Conservation (phyloP, 2,113 vertebrate genomes). For the Chroicocephalus ridibundus region DNA sequence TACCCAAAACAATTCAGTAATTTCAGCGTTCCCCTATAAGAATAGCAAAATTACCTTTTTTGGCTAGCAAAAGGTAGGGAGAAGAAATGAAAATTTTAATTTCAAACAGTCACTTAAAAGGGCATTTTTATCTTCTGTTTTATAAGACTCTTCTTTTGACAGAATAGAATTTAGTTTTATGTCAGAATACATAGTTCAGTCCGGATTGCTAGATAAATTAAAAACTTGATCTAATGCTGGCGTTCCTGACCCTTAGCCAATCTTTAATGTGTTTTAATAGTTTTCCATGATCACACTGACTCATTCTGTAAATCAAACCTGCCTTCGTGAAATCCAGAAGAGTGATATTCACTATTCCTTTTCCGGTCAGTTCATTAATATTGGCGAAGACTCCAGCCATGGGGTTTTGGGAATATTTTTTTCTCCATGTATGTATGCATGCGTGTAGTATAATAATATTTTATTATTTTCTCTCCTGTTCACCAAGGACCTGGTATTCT, state of each 20-base stretch:
- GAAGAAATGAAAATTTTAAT: neutral
- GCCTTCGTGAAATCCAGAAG: constrained; percentile 20
- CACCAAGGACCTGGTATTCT: neutral
- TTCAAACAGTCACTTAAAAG: neutral
- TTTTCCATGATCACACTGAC: constrained; percentile 19
- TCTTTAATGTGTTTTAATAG: constrained; percentile 29
- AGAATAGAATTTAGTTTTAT: neutral
- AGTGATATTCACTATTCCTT: neutral
- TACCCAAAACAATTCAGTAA: neutral
- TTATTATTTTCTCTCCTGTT: neutral
- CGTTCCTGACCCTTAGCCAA: constrained; percentile 14
- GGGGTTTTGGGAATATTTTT: neutral
- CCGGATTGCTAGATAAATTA: constrained; percentile 30
- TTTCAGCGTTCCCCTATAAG: neutral
- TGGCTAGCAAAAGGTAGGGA: neutral
- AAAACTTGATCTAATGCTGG: constrained; percentile 23
- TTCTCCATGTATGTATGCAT: neutral
- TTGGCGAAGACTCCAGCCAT: neutral
- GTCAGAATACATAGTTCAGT: neutral
- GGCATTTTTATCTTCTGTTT: neutral
- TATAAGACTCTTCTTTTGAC: neutral
- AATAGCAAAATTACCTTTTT: neutral
- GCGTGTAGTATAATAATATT: neutral
- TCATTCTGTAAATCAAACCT: constrained; percentile 39
- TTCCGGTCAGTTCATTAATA: neutral